Conservation (phyloP, 2,113 vertebrate genomes). For the Castor canadensis region DNA sequence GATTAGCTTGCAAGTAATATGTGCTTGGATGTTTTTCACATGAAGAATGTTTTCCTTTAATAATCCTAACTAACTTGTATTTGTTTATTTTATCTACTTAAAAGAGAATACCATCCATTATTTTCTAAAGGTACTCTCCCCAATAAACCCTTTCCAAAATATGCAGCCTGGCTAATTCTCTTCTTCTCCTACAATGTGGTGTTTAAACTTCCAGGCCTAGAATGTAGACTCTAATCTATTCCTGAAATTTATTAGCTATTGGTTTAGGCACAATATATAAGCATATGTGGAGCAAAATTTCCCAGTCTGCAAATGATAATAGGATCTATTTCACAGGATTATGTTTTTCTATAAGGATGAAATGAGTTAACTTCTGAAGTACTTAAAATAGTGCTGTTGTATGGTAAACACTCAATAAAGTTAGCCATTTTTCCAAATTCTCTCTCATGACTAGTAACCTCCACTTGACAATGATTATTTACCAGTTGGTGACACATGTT, state of each 20-base stretch:
- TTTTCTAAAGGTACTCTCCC: conserved; percentile 8
- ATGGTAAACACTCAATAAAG: conserved; percentile 15
- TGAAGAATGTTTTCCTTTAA: not conserved
- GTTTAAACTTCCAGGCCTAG: not conserved
- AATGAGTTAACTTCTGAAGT: conserved; percentile 12
- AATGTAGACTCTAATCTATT: not conserved
- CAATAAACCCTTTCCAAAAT: not conserved
- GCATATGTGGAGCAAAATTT: not conserved
- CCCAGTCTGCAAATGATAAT: not conserved
- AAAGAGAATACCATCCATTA: not conserved
- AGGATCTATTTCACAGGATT: not conserved
- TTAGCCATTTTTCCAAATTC: not conserved
- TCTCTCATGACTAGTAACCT: not conserved
- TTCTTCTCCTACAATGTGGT: not conserved
- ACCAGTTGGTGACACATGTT: conserved; percentile 10
- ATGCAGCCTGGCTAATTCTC: not conserved
- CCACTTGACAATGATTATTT: conserved; percentile 53
- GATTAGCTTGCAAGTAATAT: not conserved
- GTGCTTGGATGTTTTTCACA: not conserved
- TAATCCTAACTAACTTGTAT: not conserved
- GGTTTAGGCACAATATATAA: conserved; percentile 66
- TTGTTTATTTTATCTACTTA: conserved; percentile 12
- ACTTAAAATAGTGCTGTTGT: not conserved
- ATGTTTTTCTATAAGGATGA: not conserved
- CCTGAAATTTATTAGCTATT: not conserved